Evolutionary conservation across 2,113 vertebrate species (phyloP).

Genomic region (Ictalurus punctatus): DNA sequence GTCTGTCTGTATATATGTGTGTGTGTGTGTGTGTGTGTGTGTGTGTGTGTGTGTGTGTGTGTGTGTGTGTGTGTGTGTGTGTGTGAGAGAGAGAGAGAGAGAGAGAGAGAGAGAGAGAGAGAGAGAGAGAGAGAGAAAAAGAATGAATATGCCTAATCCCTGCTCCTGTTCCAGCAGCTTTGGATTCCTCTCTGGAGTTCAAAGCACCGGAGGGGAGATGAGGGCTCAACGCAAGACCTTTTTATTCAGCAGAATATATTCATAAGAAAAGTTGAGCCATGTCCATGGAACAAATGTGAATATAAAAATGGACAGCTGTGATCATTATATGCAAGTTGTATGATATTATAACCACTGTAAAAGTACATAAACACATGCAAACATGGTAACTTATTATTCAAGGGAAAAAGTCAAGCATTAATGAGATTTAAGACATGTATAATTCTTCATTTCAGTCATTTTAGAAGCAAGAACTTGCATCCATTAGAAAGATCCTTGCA

Average conservation of each 20-base stretch:
- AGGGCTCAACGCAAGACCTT: constrained; percentile 63
- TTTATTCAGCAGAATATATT: constrained; percentile 70
- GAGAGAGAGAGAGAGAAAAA: neutral
- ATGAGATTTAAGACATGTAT: constrained; percentile 30
- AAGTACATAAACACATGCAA: constrained; percentile 53
- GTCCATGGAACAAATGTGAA: constrained; percentile 34
- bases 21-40: constrained; percentile 6
- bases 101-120: too few species aligned
- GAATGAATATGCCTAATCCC: constrained; percentile 27
- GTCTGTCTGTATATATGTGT: constrained; percentile 7
- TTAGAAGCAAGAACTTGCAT: constrained; percentile 22
- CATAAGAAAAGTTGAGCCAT: constrained; percentile 51
- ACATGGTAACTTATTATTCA: constrained; percentile 18
- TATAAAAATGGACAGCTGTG: constrained; percentile 36
- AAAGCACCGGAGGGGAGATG: constrained; percentile 57
- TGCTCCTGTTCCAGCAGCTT: constrained; percentile 15
- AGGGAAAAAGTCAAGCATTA: neutral
- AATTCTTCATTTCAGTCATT: constrained; percentile 29
- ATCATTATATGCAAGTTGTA: constrained; percentile 28
- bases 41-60: neutral
- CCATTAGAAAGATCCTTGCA: constrained; percentile 23
- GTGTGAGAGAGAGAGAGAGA: neutral
- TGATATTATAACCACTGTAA: constrained; percentile 50
- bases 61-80: constrained; percentile 5
- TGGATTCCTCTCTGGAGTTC: constrained; percentile 42